Conservation (phyloP, 2,888 invertebrate species). For the Omphaloscelis lunosa region DNA sequence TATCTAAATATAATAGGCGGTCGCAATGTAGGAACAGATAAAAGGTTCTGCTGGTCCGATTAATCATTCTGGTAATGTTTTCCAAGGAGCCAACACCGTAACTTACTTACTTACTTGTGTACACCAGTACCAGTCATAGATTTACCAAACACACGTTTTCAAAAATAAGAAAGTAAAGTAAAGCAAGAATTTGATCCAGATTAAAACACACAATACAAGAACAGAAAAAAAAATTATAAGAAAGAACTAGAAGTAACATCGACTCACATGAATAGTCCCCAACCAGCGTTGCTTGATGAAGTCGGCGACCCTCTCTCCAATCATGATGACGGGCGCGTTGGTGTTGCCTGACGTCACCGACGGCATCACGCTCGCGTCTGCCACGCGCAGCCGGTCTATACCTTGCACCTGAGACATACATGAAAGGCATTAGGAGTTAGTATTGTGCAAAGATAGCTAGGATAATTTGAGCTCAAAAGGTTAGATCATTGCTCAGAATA, state of each 20-base stretch:
- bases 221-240: no score
- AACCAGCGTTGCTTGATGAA: constrained; percentile 92
- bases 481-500: no score
- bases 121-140: neutral
- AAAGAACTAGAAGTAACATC: neutral
- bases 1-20: no score
- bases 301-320: constrained; percentile 92
- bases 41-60: no score
- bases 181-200: neutral
- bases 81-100: neutral
- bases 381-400: constrained; percentile 92
- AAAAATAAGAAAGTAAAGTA: neutral
- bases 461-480: no score
- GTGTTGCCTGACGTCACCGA: constrained; percentile 92
- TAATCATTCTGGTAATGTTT: neutral
- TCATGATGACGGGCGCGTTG: constrained; percentile 93
- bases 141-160: neutral
- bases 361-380: constrained; percentile 93
- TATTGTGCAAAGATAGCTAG: no score
- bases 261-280: constrained; percentile 75
- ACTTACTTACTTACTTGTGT: neutral
- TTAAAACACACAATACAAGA: no score
- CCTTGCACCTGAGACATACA: constrained; percentile 89
- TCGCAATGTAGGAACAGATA: no score
- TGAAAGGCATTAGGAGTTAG: no score